Evolutionary conservation across 2,888 invertebrate genomes (phyloP).

Genomic region (Tipula helvola): DNA sequence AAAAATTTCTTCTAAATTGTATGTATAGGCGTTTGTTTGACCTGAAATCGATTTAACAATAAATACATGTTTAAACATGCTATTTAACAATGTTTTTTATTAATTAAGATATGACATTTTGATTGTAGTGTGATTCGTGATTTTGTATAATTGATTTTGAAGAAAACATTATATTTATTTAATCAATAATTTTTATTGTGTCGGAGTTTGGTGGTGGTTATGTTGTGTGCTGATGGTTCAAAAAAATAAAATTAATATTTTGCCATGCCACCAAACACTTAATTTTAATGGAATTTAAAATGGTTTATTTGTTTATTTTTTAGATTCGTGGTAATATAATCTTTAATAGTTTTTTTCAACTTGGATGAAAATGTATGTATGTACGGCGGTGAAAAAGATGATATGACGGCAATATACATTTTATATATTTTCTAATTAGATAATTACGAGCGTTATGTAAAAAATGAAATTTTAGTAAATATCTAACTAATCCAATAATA

Average conservation of each 20-base stretch:
- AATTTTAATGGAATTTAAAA: background rate
- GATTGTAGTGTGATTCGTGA: background rate
- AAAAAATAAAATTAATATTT: background rate
- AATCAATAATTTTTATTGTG: background rate
- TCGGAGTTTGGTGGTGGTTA: background rate
- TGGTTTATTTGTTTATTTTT: background rate
- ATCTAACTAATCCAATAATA: background rate
- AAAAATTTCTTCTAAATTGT: too few species aligned
- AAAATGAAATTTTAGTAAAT: background rate
- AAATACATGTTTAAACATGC: background rate
- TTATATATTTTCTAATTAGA: background rate
- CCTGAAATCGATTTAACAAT: background rate
- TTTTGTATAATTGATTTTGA: background rate
- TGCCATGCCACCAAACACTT: background rate
- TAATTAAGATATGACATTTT: background rate
- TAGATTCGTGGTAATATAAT: background rate
- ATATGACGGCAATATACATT: background rate
- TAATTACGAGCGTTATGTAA: background rate
- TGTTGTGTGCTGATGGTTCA: background rate
- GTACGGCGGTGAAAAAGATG: background rate
- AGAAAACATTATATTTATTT: background rate
- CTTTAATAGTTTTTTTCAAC: background rate
- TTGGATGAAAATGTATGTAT: background rate
- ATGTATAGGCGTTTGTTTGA: background rate
- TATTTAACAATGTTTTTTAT: background rate